phyloP scores from a whole-genome alignment of 2,888 invertebrate species.

The Cephus nigrinus region DNA sequence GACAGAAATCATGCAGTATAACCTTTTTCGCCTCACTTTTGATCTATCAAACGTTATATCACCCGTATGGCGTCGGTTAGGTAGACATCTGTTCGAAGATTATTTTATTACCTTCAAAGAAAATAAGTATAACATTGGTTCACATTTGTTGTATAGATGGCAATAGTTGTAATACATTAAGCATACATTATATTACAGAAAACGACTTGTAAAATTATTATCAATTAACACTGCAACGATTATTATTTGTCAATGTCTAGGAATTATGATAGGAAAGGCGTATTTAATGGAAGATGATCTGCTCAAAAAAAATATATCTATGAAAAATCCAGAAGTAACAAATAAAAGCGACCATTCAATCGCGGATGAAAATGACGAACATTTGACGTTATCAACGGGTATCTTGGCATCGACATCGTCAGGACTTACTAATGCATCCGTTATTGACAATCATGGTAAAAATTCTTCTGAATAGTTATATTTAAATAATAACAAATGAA shows the following conservation, averaged over 20 bases:
- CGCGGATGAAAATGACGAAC: background rate
- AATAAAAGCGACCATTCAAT: background rate
- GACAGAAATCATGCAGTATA: background rate
- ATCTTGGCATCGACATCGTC: background rate
- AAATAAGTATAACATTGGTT: background rate
- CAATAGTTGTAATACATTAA: background rate
- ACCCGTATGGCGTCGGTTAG: background rate
- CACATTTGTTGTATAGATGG: background rate
- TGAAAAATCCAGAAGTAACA: background rate
- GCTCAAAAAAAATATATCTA: background rate
- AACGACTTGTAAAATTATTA: background rate
- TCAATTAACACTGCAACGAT: background rate
- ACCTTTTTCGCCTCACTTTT: background rate
- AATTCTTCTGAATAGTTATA: background rate
- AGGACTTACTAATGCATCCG: background rate
- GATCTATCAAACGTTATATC: background rate
- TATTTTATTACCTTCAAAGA: background rate
- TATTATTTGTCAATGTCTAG: background rate
- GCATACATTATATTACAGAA: background rate
- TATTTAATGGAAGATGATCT: background rate
- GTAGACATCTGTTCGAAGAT: background rate
- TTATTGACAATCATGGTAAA: background rate
- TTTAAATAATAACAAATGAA: background rate
- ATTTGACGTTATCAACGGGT: background rate
- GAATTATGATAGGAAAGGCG: background rate